Evolutionary conservation across 2,888 invertebrate genomes (phyloP).

Genomic region (Julus scanicus): DNA sequence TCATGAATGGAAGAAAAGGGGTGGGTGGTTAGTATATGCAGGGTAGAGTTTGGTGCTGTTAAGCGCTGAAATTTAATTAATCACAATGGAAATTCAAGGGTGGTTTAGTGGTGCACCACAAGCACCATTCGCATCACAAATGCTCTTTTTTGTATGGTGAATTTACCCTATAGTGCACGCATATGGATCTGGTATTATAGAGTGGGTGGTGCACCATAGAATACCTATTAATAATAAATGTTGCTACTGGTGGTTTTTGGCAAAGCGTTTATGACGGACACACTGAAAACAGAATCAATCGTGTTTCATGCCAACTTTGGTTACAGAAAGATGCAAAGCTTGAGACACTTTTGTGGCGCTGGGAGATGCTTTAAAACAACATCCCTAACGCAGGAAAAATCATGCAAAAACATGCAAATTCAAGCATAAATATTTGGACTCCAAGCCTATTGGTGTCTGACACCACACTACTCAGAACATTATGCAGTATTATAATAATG

Average conservation of each 20-base stretch:
- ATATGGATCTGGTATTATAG: background rate
- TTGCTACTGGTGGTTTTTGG: background rate
- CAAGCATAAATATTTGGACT: no score
- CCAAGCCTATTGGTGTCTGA: no score
- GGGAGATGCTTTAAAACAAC: no score
- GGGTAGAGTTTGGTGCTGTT: background rate
- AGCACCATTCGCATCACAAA: background rate
- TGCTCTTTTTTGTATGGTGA: no score
- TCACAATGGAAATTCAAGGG: background rate
- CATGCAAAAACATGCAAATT: no score
- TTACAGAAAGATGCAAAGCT: background rate
- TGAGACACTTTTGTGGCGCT: no score
- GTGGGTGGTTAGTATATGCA: background rate
- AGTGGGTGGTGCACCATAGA: background rate
- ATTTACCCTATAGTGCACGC: no score
- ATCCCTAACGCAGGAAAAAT: no score
- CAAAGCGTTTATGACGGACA: background rate
- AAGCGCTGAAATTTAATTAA: background rate
- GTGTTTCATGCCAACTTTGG: background rate
- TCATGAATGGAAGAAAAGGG: background rate
- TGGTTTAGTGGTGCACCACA: background rate
- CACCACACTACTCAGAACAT: no score
- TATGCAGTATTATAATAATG: no score
- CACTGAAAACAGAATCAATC: background rate
- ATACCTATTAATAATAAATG: background rate